Percentiles rank a stretch among this genome's conserved stretches.
Conservation (phyloP, 2,888 invertebrate species). For the Chymomyza caudatula region DNA sequence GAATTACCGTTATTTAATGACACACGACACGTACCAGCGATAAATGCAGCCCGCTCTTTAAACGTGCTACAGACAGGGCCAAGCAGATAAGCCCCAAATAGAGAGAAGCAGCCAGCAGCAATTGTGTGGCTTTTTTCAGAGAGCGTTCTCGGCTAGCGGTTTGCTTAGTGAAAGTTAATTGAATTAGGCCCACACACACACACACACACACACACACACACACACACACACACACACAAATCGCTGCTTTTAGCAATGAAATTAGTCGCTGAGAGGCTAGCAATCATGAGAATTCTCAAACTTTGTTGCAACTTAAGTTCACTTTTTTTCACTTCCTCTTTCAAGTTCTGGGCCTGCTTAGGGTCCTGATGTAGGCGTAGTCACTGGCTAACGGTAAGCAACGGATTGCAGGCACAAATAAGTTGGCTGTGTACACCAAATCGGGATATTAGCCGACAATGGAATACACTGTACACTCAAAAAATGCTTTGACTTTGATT, state of each 20-base stretch:
- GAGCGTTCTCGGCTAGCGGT: not conserved
- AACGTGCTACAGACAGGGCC: conserved; percentile 40
- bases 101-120: not conserved
- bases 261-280: too few species aligned
- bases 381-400: too few species aligned
- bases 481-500: too few species aligned
- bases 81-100: conserved; percentile 32
- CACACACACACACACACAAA: not conserved
- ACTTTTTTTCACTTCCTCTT: not conserved
- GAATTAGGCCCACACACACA: conserved; percentile 30
- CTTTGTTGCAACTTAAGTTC: not conserved
- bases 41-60: conserved; percentile 27
- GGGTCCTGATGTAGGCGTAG: too few species aligned
- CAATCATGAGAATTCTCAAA: not conserved
- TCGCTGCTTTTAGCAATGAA: not conserved
- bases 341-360: too few species aligned
- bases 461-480: too few species aligned
- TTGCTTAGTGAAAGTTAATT: conserved; percentile 50
- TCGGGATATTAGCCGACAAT: too few species aligned
- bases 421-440: too few species aligned
- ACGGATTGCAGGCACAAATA: too few species aligned
- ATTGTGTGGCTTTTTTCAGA: not conserved
- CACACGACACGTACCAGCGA: conserved; percentile 53
- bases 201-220: not conserved
- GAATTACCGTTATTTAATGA: conserved; percentile 59